These are phyloP conservation scores for Stenodema calcarata DNA, from an alignment of 2,888 invertebrate genomes.

Conservation along the genomic window DNA sequence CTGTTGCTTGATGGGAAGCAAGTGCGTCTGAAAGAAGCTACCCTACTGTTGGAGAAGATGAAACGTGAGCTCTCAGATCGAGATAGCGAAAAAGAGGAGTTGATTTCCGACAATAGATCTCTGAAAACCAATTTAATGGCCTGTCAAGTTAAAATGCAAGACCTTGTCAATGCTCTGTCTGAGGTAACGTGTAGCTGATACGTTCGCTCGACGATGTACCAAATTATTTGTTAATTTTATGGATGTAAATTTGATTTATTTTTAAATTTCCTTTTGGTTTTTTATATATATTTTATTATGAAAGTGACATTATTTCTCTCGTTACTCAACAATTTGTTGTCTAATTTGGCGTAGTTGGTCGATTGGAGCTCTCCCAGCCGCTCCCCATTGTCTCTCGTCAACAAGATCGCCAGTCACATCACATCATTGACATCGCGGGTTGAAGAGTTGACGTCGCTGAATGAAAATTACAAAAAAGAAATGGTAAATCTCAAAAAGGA, in stretches of 20 bases:
- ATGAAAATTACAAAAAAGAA: not conserved
- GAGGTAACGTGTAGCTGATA: too few relatives aligned
- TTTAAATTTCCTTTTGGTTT: too few relatives aligned
- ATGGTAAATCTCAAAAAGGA: not conserved
- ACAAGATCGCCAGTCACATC: not conserved
- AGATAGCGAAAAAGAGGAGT: not conserved
- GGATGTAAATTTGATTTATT: too few relatives aligned
- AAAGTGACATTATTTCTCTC: too few relatives aligned
- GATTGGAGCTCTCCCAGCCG: not conserved
- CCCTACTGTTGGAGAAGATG: not conserved
- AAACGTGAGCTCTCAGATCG: not conserved
- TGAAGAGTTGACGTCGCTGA: not conserved
- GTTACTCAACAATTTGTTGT: too few relatives aligned
- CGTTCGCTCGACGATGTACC: too few relatives aligned
- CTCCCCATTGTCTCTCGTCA: conserved; percentile 21
- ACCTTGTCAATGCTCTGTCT: not conserved
- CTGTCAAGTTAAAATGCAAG: conserved; percentile 14
- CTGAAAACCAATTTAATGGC: conserved; percentile 3
- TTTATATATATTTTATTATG: too few relatives aligned
- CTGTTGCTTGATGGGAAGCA: conserved; percentile 12
- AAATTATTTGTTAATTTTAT: too few relatives aligned
- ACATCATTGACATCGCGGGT: not conserved
- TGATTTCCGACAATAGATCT: not conserved
- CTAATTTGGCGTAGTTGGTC: not conserved
- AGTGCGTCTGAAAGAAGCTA: conserved; percentile 25